Conservation (phyloP, 2,113 vertebrate genomes). For the Salvelinus namaycush region DNA sequence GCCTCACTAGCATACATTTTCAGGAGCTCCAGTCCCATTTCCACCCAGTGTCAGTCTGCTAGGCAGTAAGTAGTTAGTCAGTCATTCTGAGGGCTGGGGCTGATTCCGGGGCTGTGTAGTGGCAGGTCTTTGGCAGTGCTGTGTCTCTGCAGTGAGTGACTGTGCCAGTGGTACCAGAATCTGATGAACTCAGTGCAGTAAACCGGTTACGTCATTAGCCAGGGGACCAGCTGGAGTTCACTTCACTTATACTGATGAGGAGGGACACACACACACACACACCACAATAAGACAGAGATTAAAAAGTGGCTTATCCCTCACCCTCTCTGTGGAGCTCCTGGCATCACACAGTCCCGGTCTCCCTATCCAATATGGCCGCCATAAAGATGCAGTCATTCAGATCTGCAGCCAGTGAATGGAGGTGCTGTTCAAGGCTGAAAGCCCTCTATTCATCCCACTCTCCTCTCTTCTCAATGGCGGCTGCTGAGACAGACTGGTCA, state of each 20-base stretch:
- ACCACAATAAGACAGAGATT: neutral
- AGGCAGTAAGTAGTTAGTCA: no score
- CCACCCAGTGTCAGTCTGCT: no score
- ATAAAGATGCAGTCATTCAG: neutral
- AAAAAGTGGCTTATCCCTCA: neutral
- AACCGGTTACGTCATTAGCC: slow-evolving; percentile 35
- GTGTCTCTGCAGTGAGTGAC: neutral
- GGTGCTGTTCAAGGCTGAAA: slow-evolving; percentile 36
- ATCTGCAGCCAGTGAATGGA: slow-evolving; percentile 25
- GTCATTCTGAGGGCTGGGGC: no score
- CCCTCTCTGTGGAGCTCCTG: no score
- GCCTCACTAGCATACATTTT: no score
- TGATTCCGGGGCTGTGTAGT: no score
- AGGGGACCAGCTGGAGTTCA: slow-evolving; percentile 26
- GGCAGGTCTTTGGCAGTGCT: no score
- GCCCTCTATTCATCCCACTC: slow-evolving; percentile 24
- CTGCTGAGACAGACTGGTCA: slow-evolving; percentile 22
- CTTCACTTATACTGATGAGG: slow-evolving; percentile 21
- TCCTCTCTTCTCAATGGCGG: neutral
- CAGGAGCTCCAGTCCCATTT: no score
- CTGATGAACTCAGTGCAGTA: neutral
- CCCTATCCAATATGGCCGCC: neutral
- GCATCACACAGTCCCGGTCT: neutral
- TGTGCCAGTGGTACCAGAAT: neutral
- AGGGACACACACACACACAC: neutral